Evolutionary conservation across 1,140 invertebrate genomes (phyloP).

Genomic region (Cyphomyrmex costatus): DNA sequence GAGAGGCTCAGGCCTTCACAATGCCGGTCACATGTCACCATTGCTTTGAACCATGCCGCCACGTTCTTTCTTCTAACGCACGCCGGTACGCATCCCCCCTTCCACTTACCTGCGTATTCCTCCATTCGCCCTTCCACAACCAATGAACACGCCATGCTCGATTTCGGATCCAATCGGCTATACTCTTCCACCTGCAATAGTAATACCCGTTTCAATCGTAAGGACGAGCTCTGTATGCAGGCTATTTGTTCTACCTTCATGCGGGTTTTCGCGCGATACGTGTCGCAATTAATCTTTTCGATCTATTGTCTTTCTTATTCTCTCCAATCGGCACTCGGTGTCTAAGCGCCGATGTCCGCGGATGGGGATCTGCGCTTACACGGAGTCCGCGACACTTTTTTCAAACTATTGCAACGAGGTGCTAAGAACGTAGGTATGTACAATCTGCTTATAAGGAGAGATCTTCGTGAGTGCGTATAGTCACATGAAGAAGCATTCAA

Average conservation of each 20-base stretch:
- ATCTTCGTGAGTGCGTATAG: slow-evolving; percentile 37
- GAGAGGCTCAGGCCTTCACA: slow-evolving; percentile 72
- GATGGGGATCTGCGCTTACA: background rate
- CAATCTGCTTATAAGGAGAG: slow-evolving; percentile 61
- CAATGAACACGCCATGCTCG: slow-evolving; percentile 69
- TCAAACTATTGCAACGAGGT: slow-evolving; percentile 1
- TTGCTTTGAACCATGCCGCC: slow-evolving; percentile 78
- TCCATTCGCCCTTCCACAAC: slow-evolving; percentile 51
- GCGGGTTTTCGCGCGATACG: slow-evolving; percentile 10
- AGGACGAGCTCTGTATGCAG: slow-evolving; percentile 29
- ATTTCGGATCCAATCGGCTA: slow-evolving; percentile 74
- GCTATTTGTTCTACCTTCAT: slow-evolving; percentile 38
- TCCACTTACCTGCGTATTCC: slow-evolving; percentile 42
- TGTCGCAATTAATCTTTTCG: slow-evolving; percentile 34
- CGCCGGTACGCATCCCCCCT: slow-evolving; percentile 66
- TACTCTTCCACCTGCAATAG: slow-evolving; percentile 53
- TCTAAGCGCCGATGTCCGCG: too few relatives aligned
- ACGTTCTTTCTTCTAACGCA: slow-evolving; percentile 72
- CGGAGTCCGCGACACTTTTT: slow-evolving; percentile 2
- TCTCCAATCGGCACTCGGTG: too few relatives aligned
- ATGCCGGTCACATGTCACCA: slow-evolving; percentile 81
- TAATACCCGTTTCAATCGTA: slow-evolving; percentile 10
- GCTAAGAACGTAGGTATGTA: slow-evolving; percentile 23
- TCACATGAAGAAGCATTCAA: slow-evolving; percentile 67
- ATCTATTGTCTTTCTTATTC: slow-evolving; percentile 2